Evolutionary conservation across 2,797 vertebrate genomes (phyloP).

Genomic region (Gallinago stenura): DNA sequence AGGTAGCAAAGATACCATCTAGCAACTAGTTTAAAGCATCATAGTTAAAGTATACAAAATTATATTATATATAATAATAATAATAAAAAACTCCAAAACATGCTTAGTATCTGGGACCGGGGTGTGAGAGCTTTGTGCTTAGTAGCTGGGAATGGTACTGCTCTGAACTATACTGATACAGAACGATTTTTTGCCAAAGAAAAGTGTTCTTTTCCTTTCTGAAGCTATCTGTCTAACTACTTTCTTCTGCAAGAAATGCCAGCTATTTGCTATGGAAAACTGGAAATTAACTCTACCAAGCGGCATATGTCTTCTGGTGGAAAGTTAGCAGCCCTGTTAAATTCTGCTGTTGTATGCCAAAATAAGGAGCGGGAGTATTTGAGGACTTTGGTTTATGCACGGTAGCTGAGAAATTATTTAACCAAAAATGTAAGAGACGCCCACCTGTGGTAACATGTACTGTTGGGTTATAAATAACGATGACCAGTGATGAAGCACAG

Average conservation of each 20-base stretch:
- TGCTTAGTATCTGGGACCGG: not conserved
- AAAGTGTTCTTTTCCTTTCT: not conserved
- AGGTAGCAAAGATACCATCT: not conserved
- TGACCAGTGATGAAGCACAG: not conserved
- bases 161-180: not conserved
- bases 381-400: slow-evolving; percentile 2
- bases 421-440: not conserved
- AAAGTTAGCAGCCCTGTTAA: not conserved
- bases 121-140: not conserved
- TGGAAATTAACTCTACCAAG: not conserved
- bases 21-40: not conserved
- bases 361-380: not conserved
- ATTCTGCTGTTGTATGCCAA: not conserved
- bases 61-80: not conserved
- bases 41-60: not conserved
- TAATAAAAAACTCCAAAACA: not conserved
- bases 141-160: not conserved
- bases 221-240: not conserved
- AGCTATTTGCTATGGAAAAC: not conserved
- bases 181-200: not conserved
- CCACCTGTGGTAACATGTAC: not conserved
- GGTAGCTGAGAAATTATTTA: slow-evolving; percentile 53
- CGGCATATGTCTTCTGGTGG: not conserved
- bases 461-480: not conserved
- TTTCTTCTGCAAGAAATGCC: not conserved